phyloP scores from a whole-genome alignment of 2,888 invertebrate genomes.

The Parnassius smintheus region DNA sequence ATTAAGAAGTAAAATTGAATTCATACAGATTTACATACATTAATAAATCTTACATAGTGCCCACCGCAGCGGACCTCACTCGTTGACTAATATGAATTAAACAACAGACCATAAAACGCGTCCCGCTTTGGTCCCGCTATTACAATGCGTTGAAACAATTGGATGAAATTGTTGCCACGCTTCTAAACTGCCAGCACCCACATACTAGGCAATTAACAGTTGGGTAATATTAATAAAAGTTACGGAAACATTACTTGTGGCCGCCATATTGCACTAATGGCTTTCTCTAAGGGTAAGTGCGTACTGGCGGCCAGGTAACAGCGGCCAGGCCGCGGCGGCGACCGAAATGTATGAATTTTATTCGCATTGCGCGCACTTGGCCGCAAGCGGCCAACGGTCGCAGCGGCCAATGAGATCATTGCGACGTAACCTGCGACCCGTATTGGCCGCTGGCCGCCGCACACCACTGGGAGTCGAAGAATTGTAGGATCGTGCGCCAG shows the following conservation, averaged over 20 bases:
- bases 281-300: no score
- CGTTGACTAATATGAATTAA: constrained; percentile 19
- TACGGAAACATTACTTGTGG: constrained; percentile 20
- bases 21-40: constrained; percentile 14
- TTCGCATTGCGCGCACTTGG: no score
- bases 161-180: constrained; percentile 19
- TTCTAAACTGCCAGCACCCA: constrained; percentile 18
- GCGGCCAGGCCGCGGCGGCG: no score
- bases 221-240: constrained; percentile 19
- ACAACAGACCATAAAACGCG: constrained; percentile 17
- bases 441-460: no score
- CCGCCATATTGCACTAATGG: neutral
- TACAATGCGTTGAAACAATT: constrained; percentile 23
- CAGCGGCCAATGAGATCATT: no score
- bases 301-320: no score
- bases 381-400: no score
- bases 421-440: no score
- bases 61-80: constrained; percentile 15
- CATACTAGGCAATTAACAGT: constrained; percentile 27
- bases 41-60: constrained; percentile 6
- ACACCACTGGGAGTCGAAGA: no score
- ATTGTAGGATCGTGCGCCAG: no score
- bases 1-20: constrained; percentile 15
- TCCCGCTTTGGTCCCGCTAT: neutral
- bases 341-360: no score